phyloP scores from a whole-genome alignment of 2,113 vertebrate species.

The Coregonus clupeaformis region DNA sequence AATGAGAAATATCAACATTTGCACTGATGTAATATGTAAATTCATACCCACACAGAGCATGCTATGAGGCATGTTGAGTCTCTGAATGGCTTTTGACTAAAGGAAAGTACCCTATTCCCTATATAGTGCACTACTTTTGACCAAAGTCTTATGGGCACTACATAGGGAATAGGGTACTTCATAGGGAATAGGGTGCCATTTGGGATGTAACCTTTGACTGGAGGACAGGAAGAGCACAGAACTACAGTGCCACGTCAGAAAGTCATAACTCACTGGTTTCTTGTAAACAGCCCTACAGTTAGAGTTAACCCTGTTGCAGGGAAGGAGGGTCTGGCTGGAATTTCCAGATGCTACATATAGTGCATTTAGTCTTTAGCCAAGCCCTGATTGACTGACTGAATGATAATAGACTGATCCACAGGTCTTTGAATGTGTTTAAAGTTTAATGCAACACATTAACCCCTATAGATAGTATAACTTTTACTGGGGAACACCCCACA shows the following conservation, averaged over 20 bases:
- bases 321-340: constrained; percentile 29
- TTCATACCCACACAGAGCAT: not conserved
- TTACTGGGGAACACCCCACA: too few relatives aligned
- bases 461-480: not conserved
- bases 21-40: not conserved
- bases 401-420: not conserved
- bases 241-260: constrained; percentile 18
- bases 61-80: not conserved
- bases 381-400: constrained; percentile 13
- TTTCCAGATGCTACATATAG: constrained; percentile 54
- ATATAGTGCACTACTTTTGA: too few relatives aligned
- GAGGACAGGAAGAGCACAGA: constrained; percentile 26
- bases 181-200: too few relatives aligned
- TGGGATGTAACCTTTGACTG: not conserved
- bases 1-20: constrained; percentile 2
- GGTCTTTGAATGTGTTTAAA: constrained; percentile 33
- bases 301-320: not conserved
- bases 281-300: constrained; percentile 1
- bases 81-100: constrained; percentile 3
- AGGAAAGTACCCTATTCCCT: not conserved
- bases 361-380: constrained; percentile 10
- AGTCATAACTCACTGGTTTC: constrained; percentile 28
- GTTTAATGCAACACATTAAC: not conserved
- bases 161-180: too few relatives aligned
- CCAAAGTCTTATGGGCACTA: too few relatives aligned